phyloP scores from a whole-genome alignment of 2,797 vertebrate genomes.

The Notolepis coatsorum region DNA sequence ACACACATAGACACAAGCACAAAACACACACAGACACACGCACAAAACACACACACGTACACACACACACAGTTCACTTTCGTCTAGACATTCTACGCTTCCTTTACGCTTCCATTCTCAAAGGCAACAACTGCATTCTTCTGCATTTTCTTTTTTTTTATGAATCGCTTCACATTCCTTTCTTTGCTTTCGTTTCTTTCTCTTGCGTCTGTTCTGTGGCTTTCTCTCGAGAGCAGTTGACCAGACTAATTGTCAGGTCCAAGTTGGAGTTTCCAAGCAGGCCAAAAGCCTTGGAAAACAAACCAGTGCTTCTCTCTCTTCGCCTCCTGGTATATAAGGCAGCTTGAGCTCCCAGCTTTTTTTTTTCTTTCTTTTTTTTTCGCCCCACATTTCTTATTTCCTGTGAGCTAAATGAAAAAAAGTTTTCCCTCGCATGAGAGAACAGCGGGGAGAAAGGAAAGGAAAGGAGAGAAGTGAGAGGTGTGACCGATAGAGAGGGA shows the following conservation, averaged over 20 bases:
- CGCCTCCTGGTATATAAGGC: slow-evolving; percentile 31
- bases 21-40: too few relatives aligned
- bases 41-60: slow-evolving; percentile 6
- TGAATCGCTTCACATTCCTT: slow-evolving; percentile 1
- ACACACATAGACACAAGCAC: neutral
- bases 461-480: slow-evolving; percentile 2
- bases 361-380: too few relatives aligned
- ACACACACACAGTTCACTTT: slow-evolving; percentile 18
- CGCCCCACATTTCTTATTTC: slow-evolving; percentile 46
- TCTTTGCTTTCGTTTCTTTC: slow-evolving; percentile 8
- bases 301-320: slow-evolving; percentile 29
- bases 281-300: slow-evolving; percentile 60
- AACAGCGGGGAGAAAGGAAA: neutral
- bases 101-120: slow-evolving; percentile 6
- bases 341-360: slow-evolving; percentile 41
- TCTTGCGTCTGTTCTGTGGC: slow-evolving; percentile 11
- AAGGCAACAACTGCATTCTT: slow-evolving; percentile 1
- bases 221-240: slow-evolving; percentile 45
- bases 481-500: neutral
- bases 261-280: slow-evolving; percentile 56
- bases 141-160: slow-evolving; percentile 31
- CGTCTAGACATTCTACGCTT: slow-evolving; percentile 11
- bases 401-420: slow-evolving; percentile 32
- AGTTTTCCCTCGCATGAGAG: slow-evolving; percentile 15
- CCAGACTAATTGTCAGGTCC: slow-evolving; percentile 66